Percentiles rank a stretch among this genome's conserved stretches.
Evolutionary conservation across 2,113 vertebrate genomes (phyloP).

Genomic region (Glaucidium brasilianum): DNA sequence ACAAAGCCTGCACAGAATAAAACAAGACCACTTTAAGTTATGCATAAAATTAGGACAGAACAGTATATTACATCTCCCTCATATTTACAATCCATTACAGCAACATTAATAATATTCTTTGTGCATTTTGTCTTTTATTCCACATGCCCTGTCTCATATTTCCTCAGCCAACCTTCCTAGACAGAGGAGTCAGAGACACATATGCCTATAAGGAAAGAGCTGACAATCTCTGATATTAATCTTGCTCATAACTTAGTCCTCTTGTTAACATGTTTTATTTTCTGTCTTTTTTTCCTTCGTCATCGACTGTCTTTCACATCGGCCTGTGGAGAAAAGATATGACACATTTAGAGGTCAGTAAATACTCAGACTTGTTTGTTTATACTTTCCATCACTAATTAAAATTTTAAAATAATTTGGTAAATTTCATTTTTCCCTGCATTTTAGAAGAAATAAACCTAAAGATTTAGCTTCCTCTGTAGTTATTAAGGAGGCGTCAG

Average conservation of each 20-base stretch:
- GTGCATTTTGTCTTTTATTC: background rate
- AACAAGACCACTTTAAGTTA: background rate
- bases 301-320: background rate
- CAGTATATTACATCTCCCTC: background rate
- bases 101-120: background rate
- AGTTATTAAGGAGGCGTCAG: background rate
- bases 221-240: background rate
- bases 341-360: background rate
- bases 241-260: background rate
- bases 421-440: background rate
- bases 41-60: background rate
- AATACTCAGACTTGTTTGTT: background rate
- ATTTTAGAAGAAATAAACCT: background rate
- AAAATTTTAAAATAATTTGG: background rate
- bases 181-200: background rate
- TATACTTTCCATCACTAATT: background rate
- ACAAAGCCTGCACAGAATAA: background rate
- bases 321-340: background rate
- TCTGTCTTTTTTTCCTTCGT: background rate
- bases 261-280: background rate
- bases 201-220: background rate
- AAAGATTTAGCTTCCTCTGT: background rate
- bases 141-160: too few species aligned
- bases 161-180: background rate
- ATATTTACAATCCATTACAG: background rate